These are phyloP conservation scores for Cerceris rybyensis DNA, from an alignment of 2,888 invertebrate species.

Conservation along the genomic window DNA sequence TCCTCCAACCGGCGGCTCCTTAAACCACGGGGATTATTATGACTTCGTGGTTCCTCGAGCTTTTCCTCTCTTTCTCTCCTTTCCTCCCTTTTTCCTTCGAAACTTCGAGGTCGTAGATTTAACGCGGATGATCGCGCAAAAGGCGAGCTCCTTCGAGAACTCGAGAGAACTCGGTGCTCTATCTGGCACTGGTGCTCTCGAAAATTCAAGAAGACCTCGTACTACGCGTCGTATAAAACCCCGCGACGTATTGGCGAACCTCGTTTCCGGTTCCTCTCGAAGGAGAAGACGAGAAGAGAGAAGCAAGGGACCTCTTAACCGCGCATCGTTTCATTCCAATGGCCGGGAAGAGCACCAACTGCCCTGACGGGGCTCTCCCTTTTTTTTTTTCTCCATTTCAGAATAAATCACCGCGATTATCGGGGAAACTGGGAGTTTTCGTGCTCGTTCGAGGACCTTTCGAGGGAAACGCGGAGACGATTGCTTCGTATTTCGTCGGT, in stretches of 20 bases:
- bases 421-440: slow-evolving; percentile 35
- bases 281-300: slow-evolving; percentile 41
- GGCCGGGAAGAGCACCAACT: slow-evolving; percentile 37
- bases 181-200: not conserved
- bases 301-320: slow-evolving; percentile 66
- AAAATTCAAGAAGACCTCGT: not conserved
- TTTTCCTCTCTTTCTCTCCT: slow-evolving; percentile 32
- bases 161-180: not conserved
- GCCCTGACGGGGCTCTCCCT: slow-evolving; percentile 24
- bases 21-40: slow-evolving; percentile 69
- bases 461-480: not conserved
- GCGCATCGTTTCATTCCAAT: slow-evolving; percentile 76
- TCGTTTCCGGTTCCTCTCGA: slow-evolving; percentile 39
- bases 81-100: not conserved
- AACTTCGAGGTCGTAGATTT: not conserved
- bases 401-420: slow-evolving; percentile 64
- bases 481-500: too few species aligned
- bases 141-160: not conserved
- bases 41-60: slow-evolving; percentile 60
- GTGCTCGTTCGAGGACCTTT: not conserved
- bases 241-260: slow-evolving; percentile 10
- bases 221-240: not conserved
- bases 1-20: slow-evolving; percentile 34
- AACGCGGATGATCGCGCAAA: slow-evolving; percentile 4
- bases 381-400: slow-evolving; percentile 30